These are phyloP conservation scores for Calosoma granatense DNA, from an alignment of 1,140 invertebrate genomes.

Conservation along the genomic window DNA sequence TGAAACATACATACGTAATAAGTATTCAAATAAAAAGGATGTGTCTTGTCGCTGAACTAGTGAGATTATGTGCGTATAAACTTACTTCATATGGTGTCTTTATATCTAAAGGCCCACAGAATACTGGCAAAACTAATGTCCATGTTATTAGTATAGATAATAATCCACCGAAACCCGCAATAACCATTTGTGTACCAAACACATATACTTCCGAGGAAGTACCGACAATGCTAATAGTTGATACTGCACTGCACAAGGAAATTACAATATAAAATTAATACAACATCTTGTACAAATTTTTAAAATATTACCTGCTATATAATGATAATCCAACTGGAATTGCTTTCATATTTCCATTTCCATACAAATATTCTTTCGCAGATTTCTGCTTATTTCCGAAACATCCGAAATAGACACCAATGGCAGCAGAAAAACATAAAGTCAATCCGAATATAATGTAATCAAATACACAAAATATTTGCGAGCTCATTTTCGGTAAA, in stretches of 20 bases:
- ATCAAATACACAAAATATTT: slow-evolving; percentile 32
- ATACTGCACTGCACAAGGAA: neutral
- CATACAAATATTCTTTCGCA: slow-evolving; percentile 66
- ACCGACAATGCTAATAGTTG: neutral
- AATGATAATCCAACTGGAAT: slow-evolving; percentile 67
- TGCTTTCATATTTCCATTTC: slow-evolving; percentile 64
- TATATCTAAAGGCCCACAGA: neutral
- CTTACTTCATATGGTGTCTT: neutral
- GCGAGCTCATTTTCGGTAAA: neutral
- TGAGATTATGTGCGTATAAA: neutral
- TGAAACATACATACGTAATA: neutral
- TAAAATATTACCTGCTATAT: slow-evolving; percentile 66
- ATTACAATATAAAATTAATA: too few relatives aligned
- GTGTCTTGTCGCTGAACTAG: neutral
- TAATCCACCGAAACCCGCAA: neutral
- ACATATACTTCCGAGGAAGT: neutral
- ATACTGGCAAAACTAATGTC: neutral
- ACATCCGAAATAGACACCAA: slow-evolving; percentile 71
- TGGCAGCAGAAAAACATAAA: slow-evolving; percentile 52
- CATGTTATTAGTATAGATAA: neutral
- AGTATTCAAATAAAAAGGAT: neutral
- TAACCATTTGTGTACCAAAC: neutral
- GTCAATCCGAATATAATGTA: slow-evolving; percentile 54
- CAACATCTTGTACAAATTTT: too few relatives aligned
- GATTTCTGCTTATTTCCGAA: slow-evolving; percentile 60